phyloP scores from a whole-genome alignment of 2,113 vertebrate species.

The Salvelinus fontinalis region DNA sequence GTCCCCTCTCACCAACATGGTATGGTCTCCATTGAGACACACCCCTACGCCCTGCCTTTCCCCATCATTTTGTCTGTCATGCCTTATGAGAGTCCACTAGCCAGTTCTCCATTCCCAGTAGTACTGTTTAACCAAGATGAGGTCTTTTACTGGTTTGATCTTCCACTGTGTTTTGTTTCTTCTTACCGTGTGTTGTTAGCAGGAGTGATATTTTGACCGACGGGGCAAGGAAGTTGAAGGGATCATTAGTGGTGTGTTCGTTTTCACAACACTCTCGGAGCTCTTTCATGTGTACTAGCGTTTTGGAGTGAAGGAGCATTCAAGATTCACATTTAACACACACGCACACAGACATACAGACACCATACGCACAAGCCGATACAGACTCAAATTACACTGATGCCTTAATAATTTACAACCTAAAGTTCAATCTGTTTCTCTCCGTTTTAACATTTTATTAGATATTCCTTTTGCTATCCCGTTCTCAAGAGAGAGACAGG shows the following conservation, averaged over 20 bases:
- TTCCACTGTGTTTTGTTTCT: too few relatives aligned
- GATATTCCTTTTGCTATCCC: constrained; percentile 70
- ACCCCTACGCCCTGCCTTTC: constrained; percentile 32
- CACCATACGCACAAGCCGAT: constrained; percentile 18
- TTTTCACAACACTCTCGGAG: too few relatives aligned
- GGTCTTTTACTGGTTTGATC: too few relatives aligned
- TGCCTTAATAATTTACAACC: constrained; percentile 69
- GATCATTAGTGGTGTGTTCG: too few relatives aligned
- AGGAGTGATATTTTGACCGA: too few relatives aligned
- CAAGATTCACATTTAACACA: background rate
- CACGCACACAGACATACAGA: constrained; percentile 1
- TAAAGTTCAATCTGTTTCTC: constrained; percentile 48
- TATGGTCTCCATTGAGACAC: constrained; percentile 63
- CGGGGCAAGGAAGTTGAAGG: too few relatives aligned
- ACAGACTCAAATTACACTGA: constrained; percentile 47
- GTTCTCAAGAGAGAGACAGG: constrained; percentile 47
- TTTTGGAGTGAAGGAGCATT: background rate
- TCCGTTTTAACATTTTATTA: constrained; percentile 60
- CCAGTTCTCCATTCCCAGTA: background rate
- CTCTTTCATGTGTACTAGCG: background rate
- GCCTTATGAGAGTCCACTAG: background rate
- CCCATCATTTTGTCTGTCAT: background rate
- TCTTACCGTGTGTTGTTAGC: too few relatives aligned
- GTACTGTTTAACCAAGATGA: too few relatives aligned
- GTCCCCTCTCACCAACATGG: constrained; percentile 46